Conservation (phyloP, 2,797 vertebrate genomes). For the Enteromius trimaculatus region DNA sequence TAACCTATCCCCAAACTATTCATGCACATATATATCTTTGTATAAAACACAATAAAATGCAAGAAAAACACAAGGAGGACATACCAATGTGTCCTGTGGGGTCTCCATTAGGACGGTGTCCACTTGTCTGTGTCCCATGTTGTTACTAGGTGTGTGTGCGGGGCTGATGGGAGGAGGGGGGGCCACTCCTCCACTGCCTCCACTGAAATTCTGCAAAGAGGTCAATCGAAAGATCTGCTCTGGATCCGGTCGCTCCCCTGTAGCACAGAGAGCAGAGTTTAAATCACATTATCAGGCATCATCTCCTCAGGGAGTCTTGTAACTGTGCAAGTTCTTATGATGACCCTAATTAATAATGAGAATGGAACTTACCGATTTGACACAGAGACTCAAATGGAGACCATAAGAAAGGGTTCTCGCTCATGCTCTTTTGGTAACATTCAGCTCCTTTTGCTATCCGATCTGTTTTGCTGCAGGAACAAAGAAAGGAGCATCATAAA, state of each 20-base stretch:
- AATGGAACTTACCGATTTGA: conserved; percentile 88
- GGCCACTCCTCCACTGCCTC: conserved; percentile 68
- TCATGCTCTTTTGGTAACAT: conserved; percentile 98
- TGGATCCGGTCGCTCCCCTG: conserved; percentile 97
- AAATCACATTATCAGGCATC: not conserved
- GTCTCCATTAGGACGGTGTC: conserved; percentile 96
- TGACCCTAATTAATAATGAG: not conserved
- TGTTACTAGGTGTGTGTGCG: conserved; percentile 88
- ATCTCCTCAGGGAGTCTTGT: conserved; percentile 3
- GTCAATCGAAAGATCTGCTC: conserved; percentile 97
- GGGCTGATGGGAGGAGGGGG: conserved; percentile 86
- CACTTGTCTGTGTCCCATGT: conserved; percentile 82
- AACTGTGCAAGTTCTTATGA: not conserved
- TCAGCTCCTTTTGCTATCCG: conserved; percentile 96
- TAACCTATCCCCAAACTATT: not conserved
- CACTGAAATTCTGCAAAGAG: conserved; percentile 90
- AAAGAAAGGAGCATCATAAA: not conserved
- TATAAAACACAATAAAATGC: not conserved
- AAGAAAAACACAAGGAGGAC: conserved; percentile 35
- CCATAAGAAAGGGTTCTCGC: conserved; percentile 98
- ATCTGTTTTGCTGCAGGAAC: conserved; percentile 90
- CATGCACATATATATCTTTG: not conserved
- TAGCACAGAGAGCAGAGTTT: conserved; percentile 25
- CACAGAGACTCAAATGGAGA: conserved; percentile 96
- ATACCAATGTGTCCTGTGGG: conserved; percentile 96